Evolutionary conservation across 2,888 invertebrate species (phyloP).

Genomic region (Beris chalybata): DNA sequence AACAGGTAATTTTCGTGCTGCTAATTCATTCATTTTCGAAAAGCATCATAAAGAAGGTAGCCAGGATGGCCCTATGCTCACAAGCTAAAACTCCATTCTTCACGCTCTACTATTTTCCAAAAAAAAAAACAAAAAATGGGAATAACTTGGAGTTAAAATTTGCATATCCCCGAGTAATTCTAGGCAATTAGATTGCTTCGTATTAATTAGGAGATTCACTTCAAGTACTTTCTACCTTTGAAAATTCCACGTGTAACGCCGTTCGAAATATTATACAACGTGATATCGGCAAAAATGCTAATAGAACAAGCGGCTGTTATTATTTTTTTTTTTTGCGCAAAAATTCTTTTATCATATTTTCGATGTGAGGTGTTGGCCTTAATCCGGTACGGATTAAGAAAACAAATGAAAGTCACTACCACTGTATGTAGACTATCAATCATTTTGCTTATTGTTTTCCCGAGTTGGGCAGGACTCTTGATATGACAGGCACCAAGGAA

Average conservation of each 20-base stretch:
- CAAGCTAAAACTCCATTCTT: not conserved
- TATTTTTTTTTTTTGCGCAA: not conserved
- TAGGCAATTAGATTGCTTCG: slow-evolving; percentile 32
- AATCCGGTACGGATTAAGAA: slow-evolving; percentile 30
- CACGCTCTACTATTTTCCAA: not conserved
- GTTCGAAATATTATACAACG: too few relatives aligned
- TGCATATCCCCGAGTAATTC: slow-evolving; percentile 31
- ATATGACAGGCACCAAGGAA: slow-evolving; percentile 14
- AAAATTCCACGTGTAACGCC: not conserved
- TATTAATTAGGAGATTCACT: not conserved
- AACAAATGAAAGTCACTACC: slow-evolving; percentile 32
- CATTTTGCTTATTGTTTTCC: not conserved
- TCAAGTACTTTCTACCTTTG: not conserved
- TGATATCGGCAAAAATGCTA: too few relatives aligned
- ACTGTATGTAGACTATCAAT: slow-evolving; percentile 30
- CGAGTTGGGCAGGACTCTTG: not conserved
- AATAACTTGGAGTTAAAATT: slow-evolving; percentile 13
- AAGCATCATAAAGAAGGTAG: slow-evolving; percentile 24
- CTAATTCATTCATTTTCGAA: slow-evolving; percentile 38
- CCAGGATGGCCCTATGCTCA: not conserved
- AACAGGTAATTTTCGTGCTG: slow-evolving; percentile 40
- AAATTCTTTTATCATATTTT: too few relatives aligned
- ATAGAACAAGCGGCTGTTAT: not conserved
- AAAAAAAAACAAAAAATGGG: not conserved
- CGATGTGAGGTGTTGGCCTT: not conserved